Evolutionary conservation across 2,888 invertebrate species (phyloP).

Genomic region (Dynastes tityus): DNA sequence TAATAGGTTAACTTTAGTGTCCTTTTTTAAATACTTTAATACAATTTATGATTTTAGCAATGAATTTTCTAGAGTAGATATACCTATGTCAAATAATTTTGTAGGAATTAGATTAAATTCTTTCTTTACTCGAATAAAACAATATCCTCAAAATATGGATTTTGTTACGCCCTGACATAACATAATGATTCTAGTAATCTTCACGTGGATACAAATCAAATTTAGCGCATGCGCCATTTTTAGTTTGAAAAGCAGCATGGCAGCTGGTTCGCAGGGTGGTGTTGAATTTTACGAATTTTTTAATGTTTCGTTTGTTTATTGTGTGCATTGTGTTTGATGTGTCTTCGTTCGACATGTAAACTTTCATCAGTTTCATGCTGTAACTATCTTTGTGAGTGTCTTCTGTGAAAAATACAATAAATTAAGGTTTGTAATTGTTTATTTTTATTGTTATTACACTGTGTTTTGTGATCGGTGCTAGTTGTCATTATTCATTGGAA

Average conservation of each 20-base stretch:
- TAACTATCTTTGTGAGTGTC: slow-evolving; percentile 41
- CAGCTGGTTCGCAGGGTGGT: slow-evolving; percentile 66
- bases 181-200: slow-evolving; percentile 52
- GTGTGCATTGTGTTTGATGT: slow-evolving; percentile 37
- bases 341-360: slow-evolving; percentile 45
- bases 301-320: slow-evolving; percentile 48
- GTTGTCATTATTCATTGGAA: slow-evolving; percentile 12
- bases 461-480: slow-evolving; percentile 3
- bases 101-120: too few relatives aligned
- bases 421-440: slow-evolving; percentile 49
- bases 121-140: not conserved
- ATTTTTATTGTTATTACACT: slow-evolving; percentile 49
- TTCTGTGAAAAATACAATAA: slow-evolving; percentile 48
- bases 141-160: slow-evolving; percentile 53
- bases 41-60: too few relatives aligned
- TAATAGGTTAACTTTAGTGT: too few relatives aligned
- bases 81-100: too few relatives aligned
- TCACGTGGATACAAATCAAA: slow-evolving; percentile 53
- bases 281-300: slow-evolving; percentile 57
- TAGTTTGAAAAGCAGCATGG: slow-evolving; percentile 68
- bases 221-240: slow-evolving; percentile 65
- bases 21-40: too few relatives aligned
- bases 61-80: too few relatives aligned
- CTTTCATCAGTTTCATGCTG: slow-evolving; percentile 29
- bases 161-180: slow-evolving; percentile 53